Conservation (phyloP, 1,140 invertebrate species). For the Heliconius hermathena region DNA sequence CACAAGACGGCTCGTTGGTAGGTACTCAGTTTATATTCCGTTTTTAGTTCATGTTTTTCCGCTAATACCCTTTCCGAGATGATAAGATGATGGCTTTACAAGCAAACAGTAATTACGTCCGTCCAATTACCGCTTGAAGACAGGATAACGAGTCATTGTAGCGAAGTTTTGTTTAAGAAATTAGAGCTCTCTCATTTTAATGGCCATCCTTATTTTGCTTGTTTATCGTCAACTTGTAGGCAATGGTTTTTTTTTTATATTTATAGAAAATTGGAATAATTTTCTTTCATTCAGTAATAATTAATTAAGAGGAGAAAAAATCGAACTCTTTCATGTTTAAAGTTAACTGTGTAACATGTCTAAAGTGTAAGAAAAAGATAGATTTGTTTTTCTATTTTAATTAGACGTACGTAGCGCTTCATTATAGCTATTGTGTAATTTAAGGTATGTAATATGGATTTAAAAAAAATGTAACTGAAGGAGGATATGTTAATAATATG, state of each 20-base stretch:
- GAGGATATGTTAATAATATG: background rate
- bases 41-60: slow-evolving; percentile 65
- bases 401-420: no score
- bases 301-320: background rate
- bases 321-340: no score
- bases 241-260: slow-evolving; percentile 27
- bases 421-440: no score
- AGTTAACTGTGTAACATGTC: no score
- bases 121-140: slow-evolving; percentile 70
- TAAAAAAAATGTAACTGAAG: no score
- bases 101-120: slow-evolving; percentile 75
- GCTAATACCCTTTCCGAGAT: slow-evolving; percentile 75
- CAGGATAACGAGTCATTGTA: slow-evolving; percentile 58
- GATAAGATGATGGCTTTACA: slow-evolving; percentile 79
- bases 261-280: background rate
- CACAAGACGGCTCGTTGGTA: slow-evolving; percentile 41
- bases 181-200: slow-evolving; percentile 46
- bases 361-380: no score
- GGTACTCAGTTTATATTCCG: slow-evolving; percentile 43
- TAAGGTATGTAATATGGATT: no score
- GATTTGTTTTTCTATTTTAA: no score
- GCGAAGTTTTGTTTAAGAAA: slow-evolving; percentile 52
- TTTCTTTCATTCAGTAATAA: background rate
- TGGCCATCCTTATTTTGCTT: slow-evolving; percentile 37
- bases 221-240: slow-evolving; percentile 35